These are phyloP conservation scores for Zapus hudsonius DNA, from an alignment of 2,113 vertebrate species.

Conservation along the genomic window DNA sequence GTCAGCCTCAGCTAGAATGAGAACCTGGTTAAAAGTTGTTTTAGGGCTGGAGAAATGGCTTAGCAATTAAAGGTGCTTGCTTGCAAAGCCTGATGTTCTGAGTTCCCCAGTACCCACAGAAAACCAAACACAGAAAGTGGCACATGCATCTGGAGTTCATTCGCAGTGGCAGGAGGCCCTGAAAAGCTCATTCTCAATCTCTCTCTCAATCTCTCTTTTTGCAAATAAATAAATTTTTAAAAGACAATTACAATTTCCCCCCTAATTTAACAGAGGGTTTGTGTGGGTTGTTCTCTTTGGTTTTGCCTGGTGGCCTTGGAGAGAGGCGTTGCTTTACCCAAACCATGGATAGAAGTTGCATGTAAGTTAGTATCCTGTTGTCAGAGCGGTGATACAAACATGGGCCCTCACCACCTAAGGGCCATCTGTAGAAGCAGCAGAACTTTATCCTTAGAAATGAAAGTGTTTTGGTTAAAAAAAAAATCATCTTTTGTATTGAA, in stretches of 20 bases:
- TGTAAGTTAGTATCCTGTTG: background rate
- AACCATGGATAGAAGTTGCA: background rate
- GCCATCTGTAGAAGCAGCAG: slow-evolving; percentile 54
- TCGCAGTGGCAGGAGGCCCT: too few relatives aligned
- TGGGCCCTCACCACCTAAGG: background rate
- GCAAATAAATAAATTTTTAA: too few relatives aligned
- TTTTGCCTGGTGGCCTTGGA: background rate
- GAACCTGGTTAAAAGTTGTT: too few relatives aligned
- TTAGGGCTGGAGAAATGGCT: too few relatives aligned
- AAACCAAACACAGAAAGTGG: too few relatives aligned
- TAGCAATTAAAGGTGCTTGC: too few relatives aligned
- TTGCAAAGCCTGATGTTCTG: too few relatives aligned
- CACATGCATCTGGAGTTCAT: too few relatives aligned
- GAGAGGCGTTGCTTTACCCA: background rate
- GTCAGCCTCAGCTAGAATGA: too few relatives aligned
- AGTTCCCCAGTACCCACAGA: too few relatives aligned
- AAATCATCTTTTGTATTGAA: slow-evolving; percentile 62
- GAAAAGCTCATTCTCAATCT: too few relatives aligned
- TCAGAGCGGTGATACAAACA: background rate
- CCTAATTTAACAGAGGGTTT: background rate
- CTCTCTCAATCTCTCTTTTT: too few relatives aligned
- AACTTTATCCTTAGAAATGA: slow-evolving; percentile 48
- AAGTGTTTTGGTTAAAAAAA: slow-evolving; percentile 60
- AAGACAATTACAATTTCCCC: background rate
- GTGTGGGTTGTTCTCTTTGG: background rate